Conservation (phyloP, 1,140 invertebrate genomes). For the Reticulitermes speratus region DNA sequence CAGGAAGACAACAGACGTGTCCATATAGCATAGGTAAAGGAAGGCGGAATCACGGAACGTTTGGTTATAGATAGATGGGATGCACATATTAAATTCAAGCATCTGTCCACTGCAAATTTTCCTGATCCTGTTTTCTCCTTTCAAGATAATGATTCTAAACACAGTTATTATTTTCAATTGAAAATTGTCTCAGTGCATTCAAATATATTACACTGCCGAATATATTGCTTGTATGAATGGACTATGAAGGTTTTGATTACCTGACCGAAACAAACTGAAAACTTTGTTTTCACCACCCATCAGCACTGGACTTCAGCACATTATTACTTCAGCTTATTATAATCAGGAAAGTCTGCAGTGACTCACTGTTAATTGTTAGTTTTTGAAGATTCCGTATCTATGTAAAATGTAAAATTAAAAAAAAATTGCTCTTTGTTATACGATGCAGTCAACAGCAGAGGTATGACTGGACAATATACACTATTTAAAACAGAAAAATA, state of each 20-base stretch:
- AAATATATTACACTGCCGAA: no score
- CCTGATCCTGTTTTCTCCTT: neutral
- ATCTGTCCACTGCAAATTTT: neutral
- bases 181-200: neutral
- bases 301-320: no score
- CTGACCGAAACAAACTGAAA: no score
- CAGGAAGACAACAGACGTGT: constrained; percentile 15
- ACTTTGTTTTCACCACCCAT: no score
- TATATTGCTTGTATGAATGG: no score
- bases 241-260: no score
- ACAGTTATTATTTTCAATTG: neutral
- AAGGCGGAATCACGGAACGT: constrained; percentile 4
- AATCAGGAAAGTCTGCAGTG: neutral
- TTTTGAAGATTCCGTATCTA: neutral
- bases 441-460: no score
- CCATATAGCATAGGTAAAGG: constrained; percentile 19
- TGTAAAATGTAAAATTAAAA: no score
- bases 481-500: no score
- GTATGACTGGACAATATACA: neutral
- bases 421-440: no score
- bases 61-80: neutral
- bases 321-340: neutral
- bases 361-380: neutral
- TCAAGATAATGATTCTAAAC: neutral
- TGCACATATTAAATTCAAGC: neutral